Evolutionary conservation across 2,113 vertebrate species (phyloP).

Genomic region (Lophochroa leadbeateri): DNA sequence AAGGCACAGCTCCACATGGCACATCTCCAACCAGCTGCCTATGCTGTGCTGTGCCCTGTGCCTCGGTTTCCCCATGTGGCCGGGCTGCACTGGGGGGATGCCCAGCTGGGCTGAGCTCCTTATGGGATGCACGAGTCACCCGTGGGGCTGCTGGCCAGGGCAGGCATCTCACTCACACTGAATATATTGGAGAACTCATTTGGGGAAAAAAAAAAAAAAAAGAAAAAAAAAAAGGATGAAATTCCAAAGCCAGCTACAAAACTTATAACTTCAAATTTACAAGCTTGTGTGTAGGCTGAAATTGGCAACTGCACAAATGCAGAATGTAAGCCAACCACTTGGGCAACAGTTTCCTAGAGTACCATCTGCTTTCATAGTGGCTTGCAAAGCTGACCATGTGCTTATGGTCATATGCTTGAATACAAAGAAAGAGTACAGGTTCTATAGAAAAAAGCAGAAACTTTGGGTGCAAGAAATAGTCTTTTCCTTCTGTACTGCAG

Average conservation of each 20-base stretch:
- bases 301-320: background rate
- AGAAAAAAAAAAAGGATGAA: background rate
- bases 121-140: background rate
- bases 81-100: background rate
- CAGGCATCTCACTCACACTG: background rate
- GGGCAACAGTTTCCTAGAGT: background rate
- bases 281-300: background rate
- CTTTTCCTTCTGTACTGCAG: background rate
- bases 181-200: background rate
- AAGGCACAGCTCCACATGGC: background rate
- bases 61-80: background rate
- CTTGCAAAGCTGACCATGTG: background rate
- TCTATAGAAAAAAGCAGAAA: background rate
- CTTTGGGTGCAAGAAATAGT: background rate
- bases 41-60: background rate
- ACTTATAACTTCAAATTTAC: background rate
- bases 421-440: background rate
- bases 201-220: too few species aligned
- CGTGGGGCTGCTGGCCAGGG: background rate
- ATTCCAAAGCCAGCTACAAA: background rate
- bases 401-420: background rate
- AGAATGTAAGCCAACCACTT: background rate
- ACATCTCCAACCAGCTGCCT: background rate
- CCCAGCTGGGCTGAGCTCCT: background rate
- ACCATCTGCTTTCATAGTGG: background rate